A percentile compares a stretch with the other conserved stretches of the same genome.
Evolutionary conservation across 2,888 invertebrate species (phyloP).

Genomic region (Caenorhabditis doughertyi): DNA sequence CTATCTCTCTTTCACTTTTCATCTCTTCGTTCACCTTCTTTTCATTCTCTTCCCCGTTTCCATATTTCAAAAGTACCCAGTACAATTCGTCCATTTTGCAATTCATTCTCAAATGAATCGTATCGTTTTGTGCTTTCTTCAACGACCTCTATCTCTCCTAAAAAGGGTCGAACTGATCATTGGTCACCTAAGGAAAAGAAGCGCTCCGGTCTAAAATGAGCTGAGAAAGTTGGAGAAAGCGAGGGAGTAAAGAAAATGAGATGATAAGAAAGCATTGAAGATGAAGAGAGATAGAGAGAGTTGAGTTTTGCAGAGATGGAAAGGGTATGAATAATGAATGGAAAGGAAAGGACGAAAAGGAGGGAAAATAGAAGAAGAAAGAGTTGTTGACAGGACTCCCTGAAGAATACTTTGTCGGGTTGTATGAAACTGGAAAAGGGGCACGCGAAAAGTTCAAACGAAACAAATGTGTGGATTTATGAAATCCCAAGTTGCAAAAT

Average conservation of each 20-base stretch:
- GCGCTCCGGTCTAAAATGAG: slow-evolving; percentile 32
- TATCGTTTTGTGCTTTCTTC: slow-evolving; percentile 28
- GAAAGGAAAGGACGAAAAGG: neutral
- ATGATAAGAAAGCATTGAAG: slow-evolving; percentile 11
- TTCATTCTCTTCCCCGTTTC: neutral
- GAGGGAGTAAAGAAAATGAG: neutral
- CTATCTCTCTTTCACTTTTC: slow-evolving; percentile 12
- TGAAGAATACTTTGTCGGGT: slow-evolving; percentile 20
- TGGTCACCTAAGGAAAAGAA: slow-evolving; percentile 16
- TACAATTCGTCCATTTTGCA: neutral
- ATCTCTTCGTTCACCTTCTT: slow-evolving; percentile 1
- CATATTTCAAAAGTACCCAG: slow-evolving; percentile 9
- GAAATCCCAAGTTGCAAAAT: no score
- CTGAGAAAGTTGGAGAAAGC: neutral
- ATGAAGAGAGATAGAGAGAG: slow-evolving; percentile 5
- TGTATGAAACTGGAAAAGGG: neutral
- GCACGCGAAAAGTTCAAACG: neutral
- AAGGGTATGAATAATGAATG: slow-evolving; percentile 54
- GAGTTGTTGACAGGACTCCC: slow-evolving; percentile 37
- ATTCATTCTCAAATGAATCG: slow-evolving; percentile 37
- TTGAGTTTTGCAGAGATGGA: slow-evolving; percentile 24
- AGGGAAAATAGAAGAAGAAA: slow-evolving; percentile 3
- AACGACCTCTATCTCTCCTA: no score
- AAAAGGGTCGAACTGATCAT: slow-evolving; percentile 12
- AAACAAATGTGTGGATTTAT: neutral